Evolutionary conservation across 2,113 vertebrate genomes (phyloP), one percentile per base, ranked within the genome.

Genomic region (Oncorhynchus mykiss): DNA sequence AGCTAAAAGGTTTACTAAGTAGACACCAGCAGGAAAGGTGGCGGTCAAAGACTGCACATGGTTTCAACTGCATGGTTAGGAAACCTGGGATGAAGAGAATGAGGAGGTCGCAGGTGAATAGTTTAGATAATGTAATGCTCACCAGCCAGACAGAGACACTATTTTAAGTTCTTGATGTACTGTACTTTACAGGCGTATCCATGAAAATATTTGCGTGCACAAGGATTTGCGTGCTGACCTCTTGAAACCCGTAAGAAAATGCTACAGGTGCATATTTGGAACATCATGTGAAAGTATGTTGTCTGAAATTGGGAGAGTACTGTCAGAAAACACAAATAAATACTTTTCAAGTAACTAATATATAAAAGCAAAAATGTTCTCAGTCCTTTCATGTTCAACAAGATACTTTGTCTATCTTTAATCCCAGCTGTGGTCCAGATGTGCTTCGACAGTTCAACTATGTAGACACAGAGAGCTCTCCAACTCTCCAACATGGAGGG

Each of bases 391-490:
- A 45, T 45, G 9, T 45, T 9, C 9, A 45, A 45, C 39, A 45
- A 45, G 39, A 45, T 45, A 9, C 39, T 70, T 48, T 70, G n/a
- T 70, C 34, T 25, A 48, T 45, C 22, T 66, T 31, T 71, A 77
- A 78, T 69, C 34, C 48, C 80, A 86, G 78, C 80, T 84, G 80
- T 69, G 27, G 11, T 45, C 82, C 78, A 84, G 74, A 86, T 84
- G 84, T 77, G 29, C 18, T 29, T 5, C 0, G 16, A 54, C 14
- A 54, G 51, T 54, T 18, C 11, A 74, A 54, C 29, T 64, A 78
- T 74, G 72, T 57, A 60, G 48, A 75, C 22, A 34, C 72, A 70
- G 45, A 27, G 11, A 70, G 68, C 34, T 49, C 39, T 79, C 67
- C 78, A 77, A 54, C 8, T 49, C 45, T 79, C 68, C 78, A 76